phyloP scores from a whole-genome alignment of 53 echinoderm and acorn worm species.

The Echinometra lucunter region DNA sequence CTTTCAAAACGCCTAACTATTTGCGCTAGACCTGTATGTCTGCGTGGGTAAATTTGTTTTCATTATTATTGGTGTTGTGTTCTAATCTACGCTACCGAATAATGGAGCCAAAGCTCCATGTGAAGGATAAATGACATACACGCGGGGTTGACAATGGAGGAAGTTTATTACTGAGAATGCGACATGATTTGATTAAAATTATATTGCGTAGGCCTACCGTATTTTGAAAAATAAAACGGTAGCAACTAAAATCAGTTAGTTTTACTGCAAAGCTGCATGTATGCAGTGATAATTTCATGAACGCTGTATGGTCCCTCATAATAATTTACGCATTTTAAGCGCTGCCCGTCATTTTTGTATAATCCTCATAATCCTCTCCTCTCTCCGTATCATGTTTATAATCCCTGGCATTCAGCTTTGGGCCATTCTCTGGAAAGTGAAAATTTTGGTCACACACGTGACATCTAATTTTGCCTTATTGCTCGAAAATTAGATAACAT shows the following conservation, averaged over 20 bases:
- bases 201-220: background rate
- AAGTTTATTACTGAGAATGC: background rate
- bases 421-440: no score
- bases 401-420: no score
- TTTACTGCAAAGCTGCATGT: no score
- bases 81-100: background rate
- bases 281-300: no score
- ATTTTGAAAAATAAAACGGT: no score
- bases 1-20: background rate
- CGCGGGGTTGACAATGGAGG: background rate
- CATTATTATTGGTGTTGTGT: background rate
- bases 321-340: no score
- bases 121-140: background rate
- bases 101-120: background rate
- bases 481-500: no score
- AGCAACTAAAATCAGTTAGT: no score
- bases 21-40: no score
- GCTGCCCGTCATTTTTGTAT: background rate
- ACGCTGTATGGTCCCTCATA: no score
- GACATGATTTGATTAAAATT: background rate
- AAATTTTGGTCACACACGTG: no score
- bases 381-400: background rate
- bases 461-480: no score
- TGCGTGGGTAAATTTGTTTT: background rate
- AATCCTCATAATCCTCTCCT: background rate